Evolutionary conservation across 1,140 invertebrate species (phyloP).

Genomic region (Halotydeus destructor): DNA sequence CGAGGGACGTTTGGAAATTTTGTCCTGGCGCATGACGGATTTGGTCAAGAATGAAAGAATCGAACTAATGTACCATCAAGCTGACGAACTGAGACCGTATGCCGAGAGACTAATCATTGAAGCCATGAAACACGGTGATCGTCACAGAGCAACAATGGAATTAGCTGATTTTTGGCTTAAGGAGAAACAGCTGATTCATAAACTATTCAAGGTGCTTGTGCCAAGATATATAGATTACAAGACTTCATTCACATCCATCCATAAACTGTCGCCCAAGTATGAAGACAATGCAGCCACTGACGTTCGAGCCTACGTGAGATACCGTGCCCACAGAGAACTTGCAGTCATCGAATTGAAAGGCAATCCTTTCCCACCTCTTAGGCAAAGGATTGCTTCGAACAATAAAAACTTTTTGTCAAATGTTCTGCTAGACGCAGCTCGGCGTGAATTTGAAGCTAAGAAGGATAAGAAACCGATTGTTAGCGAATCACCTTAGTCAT

Average conservation of each 20-base stretch:
- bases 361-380: constrained; percentile 20
- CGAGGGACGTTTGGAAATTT: neutral
- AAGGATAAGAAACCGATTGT: too few relatives aligned
- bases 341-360: constrained; percentile 58
- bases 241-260: constrained; percentile 45
- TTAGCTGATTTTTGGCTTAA: constrained; percentile 64
- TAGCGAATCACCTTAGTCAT: too few relatives aligned
- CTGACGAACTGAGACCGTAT: constrained; percentile 68
- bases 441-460: constrained; percentile 15
- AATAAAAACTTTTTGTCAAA: constrained; percentile 18
- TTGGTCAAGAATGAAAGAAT: constrained; percentile 70
- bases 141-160: constrained; percentile 64
- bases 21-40: constrained; percentile 35
- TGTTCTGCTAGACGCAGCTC: constrained; percentile 20
- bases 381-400: constrained; percentile 7
- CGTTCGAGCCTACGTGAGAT: constrained; percentile 1
- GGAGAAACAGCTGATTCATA: constrained; percentile 73
- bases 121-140: constrained; percentile 62
- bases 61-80: constrained; percentile 48
- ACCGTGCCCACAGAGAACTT: constrained; percentile 10
- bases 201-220: constrained; percentile 75
- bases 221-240: constrained; percentile 51
- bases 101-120: constrained; percentile 67
- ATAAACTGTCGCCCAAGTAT: constrained; percentile 39
- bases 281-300: constrained; percentile 29